Evolutionary conservation across 2,797 vertebrate species (phyloP), one percentile per base, ranked within the genome.

Genomic region (Octomys mimax): DNA sequence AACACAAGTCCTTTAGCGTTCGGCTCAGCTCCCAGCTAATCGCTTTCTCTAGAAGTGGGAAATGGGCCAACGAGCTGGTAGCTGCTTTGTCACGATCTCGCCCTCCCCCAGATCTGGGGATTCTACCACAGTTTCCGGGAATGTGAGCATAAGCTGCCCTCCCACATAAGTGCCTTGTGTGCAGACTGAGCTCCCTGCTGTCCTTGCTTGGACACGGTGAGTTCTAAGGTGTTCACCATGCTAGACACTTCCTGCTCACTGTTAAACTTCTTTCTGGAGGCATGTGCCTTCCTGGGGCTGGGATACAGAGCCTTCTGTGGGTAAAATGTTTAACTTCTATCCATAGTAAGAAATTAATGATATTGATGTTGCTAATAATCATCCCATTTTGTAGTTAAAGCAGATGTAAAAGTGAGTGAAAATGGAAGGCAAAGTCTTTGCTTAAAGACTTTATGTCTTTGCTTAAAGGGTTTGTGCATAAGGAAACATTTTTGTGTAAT

Each of bases 31-130:
- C 22, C 24, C 26, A 11, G 13, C 62, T 36, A 77, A 1, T 24
- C 19, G 22, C 77, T 95, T 87, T 89, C 78, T 78, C 83, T 87
- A 28, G 71, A 81, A 95, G 68, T 70, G 62, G 71, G 92, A 31
- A 91, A 36, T 46, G 66, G 19, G 39, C 66, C 57, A 75, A 36
- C 71, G 68, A 89, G 66, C 49, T 42, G 28, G 8, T 28, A 26
- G 14, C 39, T 75, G 22, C 73, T 64, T 83, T 66, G 19, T 61
- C 87, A 7, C 31, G 42, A 64, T 78, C 89, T 77, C n/a, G 62
- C 39, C 3, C 28, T n/a, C n/a, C 4, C 54, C 10, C 61, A 36
- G 78, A 66, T 26, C 79, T 59, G n/a, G 7, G 59, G 54, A 62
- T 82, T 95, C 36, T 64, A 49, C 19, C 31, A 19, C 49, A 36